Evolutionary conservation across 2,797 vertebrate species (phyloP).

Genomic region (Tenualosa thibaudeaui): DNA sequence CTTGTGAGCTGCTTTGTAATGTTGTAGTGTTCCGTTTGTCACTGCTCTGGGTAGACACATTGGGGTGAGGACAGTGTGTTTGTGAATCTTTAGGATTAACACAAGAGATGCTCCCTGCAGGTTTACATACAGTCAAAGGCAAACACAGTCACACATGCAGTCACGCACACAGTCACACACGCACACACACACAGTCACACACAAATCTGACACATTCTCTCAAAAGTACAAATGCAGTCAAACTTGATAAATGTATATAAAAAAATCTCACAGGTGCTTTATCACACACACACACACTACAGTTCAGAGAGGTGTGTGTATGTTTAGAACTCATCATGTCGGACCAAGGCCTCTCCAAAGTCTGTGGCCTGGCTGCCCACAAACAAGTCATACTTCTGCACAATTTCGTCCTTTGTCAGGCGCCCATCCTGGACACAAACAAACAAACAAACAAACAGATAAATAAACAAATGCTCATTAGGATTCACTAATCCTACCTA

Average conservation of each 20-base stretch:
- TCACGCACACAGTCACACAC: background rate
- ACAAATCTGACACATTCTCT: background rate
- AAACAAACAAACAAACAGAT: conserved; percentile 25
- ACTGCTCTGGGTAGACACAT: background rate
- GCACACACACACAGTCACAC: background rate
- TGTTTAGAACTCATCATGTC: conserved; percentile 92
- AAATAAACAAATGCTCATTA: background rate
- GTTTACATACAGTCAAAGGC: background rate
- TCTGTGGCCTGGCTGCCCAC: conserved; percentile 99
- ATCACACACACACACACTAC: background rate
- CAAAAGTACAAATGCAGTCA: background rate
- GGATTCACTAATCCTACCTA: no score
- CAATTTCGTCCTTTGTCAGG: conserved; percentile 90
- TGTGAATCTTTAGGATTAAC: conserved; percentile 4
- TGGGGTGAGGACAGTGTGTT: background rate
- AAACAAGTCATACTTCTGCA: conserved; percentile 96
- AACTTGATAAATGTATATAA: background rate
- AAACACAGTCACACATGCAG: background rate
- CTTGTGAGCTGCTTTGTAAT: background rate
- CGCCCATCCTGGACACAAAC: conserved; percentile 82
- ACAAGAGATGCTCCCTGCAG: conserved; percentile 16
- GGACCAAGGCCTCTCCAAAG: conserved; percentile 94
- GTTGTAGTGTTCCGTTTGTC: background rate
- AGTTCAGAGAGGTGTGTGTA: background rate
- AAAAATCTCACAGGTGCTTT: conserved; percentile 1